Conservation (phyloP, 2,797 vertebrate genomes). For the Fistularia tabacaria region DNA sequence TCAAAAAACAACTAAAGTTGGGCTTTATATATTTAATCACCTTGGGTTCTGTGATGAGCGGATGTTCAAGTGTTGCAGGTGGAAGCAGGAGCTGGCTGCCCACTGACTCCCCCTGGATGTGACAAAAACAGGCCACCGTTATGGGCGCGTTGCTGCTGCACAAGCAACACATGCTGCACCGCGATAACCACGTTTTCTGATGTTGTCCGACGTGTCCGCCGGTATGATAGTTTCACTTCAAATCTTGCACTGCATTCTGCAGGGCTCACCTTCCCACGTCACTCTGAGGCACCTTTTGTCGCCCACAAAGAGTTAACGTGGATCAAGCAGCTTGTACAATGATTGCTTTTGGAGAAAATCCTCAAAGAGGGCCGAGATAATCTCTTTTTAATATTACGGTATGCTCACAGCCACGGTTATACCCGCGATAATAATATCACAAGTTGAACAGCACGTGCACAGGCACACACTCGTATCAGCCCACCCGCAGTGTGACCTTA, state of each 20-base stretch:
- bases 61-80: no score
- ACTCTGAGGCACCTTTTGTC: conserved; percentile 25
- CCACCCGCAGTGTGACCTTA: conserved; percentile 58
- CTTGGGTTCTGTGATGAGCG: no score
- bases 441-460: conserved; percentile 16
- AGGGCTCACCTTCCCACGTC: no score
- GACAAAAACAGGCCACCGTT: no score
- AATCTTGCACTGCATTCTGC: neutral
- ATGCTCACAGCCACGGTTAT: conserved; percentile 34
- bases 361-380: conserved; percentile 52
- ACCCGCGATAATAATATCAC: conserved; percentile 25
- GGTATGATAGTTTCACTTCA: neutral
- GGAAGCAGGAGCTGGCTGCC: no score
- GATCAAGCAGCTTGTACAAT: conserved; percentile 49
- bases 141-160: no score
- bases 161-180: no score
- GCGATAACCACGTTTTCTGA: neutral
- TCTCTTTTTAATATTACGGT: conserved; percentile 62
- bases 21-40: no score
- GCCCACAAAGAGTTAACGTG: conserved; percentile 31
- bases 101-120: no score
- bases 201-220: neutral
- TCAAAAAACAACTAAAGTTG: no score
- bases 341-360: conserved; percentile 66
- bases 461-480: conserved; percentile 22